Evolutionary conservation across 2,888 invertebrate species (phyloP), one percentile per base, ranked within the genome.

Genomic region (Philaethria dido): DNA sequence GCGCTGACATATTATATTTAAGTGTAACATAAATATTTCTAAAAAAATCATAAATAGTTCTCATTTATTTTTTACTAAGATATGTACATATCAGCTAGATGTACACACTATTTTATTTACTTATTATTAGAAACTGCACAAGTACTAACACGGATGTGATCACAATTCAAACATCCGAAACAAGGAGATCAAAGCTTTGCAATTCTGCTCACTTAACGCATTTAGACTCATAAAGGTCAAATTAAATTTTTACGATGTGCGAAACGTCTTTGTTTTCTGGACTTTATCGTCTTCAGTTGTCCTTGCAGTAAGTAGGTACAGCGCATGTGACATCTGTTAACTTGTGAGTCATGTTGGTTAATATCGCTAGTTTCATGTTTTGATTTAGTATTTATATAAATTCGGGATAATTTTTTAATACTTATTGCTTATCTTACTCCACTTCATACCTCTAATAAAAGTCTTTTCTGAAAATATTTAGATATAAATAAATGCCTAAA

Each of bases 111-210:
- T n/a, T n/a, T n/a, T 33, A 33, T 8, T 11, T 20, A 47, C 22
- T 18, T 20, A 20, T 47, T 22, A 13, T 8, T 45, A 45, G 29
- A 20, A n/a, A 39, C 36, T 39, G 5, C 11, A 16, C 11, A 11
- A 16, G 0, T 6, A 57, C 39, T 39, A 22, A 22, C 42, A 42
- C 42, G 57, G 57, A 57, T 42, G 42, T 57, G 11, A 25, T 4
- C 16, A 22, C 16, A 52, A 52, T 57, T 57, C 77, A 79, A 80
- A 79, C 82, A 80, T 83, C 80, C 78, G 80, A 85, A 82, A 81
- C 84, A 78, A 77, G 74, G 75, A 79, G 85, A 89, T 89, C 89
- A 89, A 89, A 89, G 87, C 77, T 74, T 70, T 74, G 68, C 72
- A 74, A 74, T 78, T 82, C 79, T 79, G 73, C 82, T 85, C 83